Evolutionary conservation across 2,797 vertebrate genomes (phyloP), one percentile per base, ranked within the genome.

Genomic region (Euthynnus affinis): DNA sequence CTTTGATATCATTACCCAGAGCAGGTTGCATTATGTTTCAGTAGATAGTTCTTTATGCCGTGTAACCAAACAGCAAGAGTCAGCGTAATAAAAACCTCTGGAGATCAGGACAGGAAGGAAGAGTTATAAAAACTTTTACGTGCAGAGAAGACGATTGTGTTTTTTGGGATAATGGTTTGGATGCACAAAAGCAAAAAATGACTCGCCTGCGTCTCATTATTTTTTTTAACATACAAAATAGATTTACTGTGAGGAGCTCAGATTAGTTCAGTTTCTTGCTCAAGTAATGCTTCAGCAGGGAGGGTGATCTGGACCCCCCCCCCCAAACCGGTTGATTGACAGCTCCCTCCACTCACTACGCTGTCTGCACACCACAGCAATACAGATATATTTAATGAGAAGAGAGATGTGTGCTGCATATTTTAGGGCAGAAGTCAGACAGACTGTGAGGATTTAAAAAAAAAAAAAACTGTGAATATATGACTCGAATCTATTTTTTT

Each of bases 401-500:
- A 20, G 42, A 6, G 29, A 42, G 60, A 40, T 0, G 48, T 2
- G 57, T 8, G 46, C 49, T 51, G 40, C 9, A 3, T 2, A 25
- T 63, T 59, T 56, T 13, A 10, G n/a, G 56, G 22, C 37, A 48
- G 15, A 68, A 34, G 59, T 67, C 60, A 18, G n/a, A 51, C 22
- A 34, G 57, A 44, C 29, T 9, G 3, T 1, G 1, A 22, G 46
- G 64, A 70, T 80, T 82, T 76, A 40, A 82, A n/a, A n/a, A n/a
- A n/a, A n/a, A n/a, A n/a, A n/a, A n/a, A 74, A 62, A 4, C 2
- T 8, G 9, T 29, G 27, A 55, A 64, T 53, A 63, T 37, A 6
- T 9, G 56, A 29, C 10, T 64, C 48, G 13, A 15, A 14, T 22
- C 48, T 48, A 6, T 29, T 27, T 25, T 25, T 76, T 51, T 44